These are phyloP conservation scores for Gopherus flavomarginatus DNA, from an alignment of 2,113 vertebrate genomes.

Conservation along the genomic window DNA sequence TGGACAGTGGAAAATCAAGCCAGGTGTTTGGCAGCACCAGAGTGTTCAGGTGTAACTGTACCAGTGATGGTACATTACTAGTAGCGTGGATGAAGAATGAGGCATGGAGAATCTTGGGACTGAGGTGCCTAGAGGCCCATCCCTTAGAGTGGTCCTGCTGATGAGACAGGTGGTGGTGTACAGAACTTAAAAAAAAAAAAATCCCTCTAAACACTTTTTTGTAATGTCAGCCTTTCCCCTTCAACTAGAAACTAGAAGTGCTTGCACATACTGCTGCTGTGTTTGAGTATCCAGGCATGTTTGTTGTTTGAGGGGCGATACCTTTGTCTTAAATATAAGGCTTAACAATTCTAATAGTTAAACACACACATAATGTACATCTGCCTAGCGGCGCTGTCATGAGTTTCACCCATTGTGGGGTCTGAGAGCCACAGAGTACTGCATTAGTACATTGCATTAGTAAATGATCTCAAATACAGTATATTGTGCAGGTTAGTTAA, in stretches of 20 bases:
- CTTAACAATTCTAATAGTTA: conserved; percentile 27
- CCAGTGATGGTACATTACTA: conserved; percentile 98
- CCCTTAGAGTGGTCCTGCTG: conserved; percentile 89
- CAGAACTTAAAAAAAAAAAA: conserved; percentile 58
- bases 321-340: conserved; percentile 33
- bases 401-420: not conserved
- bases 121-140: conserved; percentile 90
- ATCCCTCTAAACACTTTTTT: conserved; percentile 69
- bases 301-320: not conserved
- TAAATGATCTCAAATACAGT: conserved; percentile 13
- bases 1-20: conserved; percentile 99
- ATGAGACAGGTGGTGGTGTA: conserved; percentile 85
- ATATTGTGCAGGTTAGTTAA: conserved; percentile 3
- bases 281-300: not conserved
- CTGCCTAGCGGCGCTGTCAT: not conserved
- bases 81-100: conserved; percentile 98
- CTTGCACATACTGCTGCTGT: conserved; percentile 20
- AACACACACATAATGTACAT: not conserved
- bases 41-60: conserved; percentile 99
- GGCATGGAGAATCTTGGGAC: conserved; percentile 94
- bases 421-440: not conserved
- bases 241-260: conserved; percentile 42
- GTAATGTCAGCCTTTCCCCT: conserved; percentile 79
- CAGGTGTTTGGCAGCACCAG: conserved; percentile 99
- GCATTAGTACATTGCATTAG: not conserved